Evolutionary conservation across 2,888 invertebrate species (phyloP).

Genomic region (Mythimna albipuncta): DNA sequence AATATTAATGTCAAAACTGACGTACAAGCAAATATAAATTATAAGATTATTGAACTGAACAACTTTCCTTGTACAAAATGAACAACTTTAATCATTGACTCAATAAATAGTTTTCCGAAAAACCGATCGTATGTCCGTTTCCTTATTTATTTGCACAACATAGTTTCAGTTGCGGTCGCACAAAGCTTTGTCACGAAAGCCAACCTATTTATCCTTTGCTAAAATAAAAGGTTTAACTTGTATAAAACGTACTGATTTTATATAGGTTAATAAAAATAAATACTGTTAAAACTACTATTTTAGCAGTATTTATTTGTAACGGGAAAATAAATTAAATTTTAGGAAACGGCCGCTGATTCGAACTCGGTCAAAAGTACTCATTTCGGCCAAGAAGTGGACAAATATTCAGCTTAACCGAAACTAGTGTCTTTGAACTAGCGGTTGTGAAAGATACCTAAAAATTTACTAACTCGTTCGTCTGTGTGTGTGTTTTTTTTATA

Average conservation of each 20-base stretch:
- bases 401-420: no score
- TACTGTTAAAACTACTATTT: constrained; percentile 2
- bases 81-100: constrained; percentile 21
- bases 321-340: background rate
- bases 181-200: constrained; percentile 58
- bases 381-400: no score
- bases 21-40: no score
- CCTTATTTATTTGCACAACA: constrained; percentile 72
- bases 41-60: background rate
- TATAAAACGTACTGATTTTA: background rate
- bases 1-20: no score
- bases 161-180: constrained; percentile 64
- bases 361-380: no score
- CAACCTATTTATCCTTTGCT: constrained; percentile 56
- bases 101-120: constrained; percentile 29
- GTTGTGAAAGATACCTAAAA: no score
- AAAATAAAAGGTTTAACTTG: constrained; percentile 46
- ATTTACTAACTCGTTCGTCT: no score
- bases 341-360: no score
- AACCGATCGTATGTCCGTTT: constrained; percentile 37
- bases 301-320: constrained; percentile 11
- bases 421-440: no score
- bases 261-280: no score
- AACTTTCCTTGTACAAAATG: background rate
- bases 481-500: no score